phyloP scores from a whole-genome alignment of 1,140 invertebrate genomes.

The Harlomillsia oculata region DNA sequence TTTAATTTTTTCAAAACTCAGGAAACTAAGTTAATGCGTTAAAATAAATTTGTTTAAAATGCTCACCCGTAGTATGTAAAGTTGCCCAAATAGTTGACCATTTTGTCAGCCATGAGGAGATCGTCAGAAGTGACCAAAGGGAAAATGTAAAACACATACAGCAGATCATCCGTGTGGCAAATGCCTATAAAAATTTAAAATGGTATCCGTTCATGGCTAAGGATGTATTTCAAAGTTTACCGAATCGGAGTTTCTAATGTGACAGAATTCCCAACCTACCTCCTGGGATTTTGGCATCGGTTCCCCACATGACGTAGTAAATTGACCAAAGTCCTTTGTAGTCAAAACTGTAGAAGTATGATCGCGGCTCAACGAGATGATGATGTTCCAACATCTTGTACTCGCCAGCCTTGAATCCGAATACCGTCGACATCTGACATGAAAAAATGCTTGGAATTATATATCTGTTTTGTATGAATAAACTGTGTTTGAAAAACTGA shows the following conservation, averaged over 20 bases:
- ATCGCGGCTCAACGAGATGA: slow-evolving; percentile 1
- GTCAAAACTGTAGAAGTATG: slow-evolving; percentile 18
- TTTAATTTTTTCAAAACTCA: too few species aligned
- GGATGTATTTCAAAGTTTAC: too few species aligned
- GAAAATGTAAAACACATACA: slow-evolving; percentile 7
- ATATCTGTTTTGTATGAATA: not conserved
- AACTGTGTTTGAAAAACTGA: too few species aligned
- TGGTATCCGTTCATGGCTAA: too few species aligned
- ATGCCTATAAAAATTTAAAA: not conserved
- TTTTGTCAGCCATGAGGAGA: not conserved
- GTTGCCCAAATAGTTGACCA: too few species aligned
- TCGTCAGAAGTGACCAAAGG: not conserved
- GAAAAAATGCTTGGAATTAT: not conserved
- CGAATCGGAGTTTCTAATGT: too few species aligned
- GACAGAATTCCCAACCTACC: not conserved
- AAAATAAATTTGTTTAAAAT: too few species aligned
- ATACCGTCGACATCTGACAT: slow-evolving; percentile 11
- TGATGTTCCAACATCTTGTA: slow-evolving; percentile 12
- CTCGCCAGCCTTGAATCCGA: slow-evolving; percentile 17
- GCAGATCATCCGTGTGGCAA: slow-evolving; percentile 5
- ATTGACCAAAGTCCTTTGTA: slow-evolving; percentile 8
- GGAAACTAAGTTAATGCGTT: too few species aligned
- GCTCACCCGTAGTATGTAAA: too few species aligned
- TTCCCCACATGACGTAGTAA: slow-evolving; percentile 6
- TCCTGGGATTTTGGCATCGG: slow-evolving; percentile 1